These are phyloP conservation scores for Coendou prehensilis DNA, from an alignment of 2,797 vertebrate genomes.

Conservation along the genomic window DNA sequence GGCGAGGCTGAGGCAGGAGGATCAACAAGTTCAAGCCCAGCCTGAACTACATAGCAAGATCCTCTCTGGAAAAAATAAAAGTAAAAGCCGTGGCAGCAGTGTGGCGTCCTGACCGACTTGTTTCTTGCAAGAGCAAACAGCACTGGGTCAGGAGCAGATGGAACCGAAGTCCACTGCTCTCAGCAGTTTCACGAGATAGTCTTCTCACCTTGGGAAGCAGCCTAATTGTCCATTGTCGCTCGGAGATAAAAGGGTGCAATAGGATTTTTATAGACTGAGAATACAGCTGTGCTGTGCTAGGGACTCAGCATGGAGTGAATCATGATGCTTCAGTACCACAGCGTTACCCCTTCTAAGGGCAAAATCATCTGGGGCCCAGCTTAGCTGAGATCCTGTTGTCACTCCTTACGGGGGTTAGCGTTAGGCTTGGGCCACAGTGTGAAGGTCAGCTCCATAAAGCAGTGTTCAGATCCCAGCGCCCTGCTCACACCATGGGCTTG, in stretches of 20 bases:
- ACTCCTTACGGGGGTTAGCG: not conserved
- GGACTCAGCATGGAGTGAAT: conserved; percentile 1
- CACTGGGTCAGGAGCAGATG: not conserved
- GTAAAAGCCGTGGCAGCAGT: not conserved
- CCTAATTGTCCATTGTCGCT: not conserved
- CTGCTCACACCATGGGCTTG: not conserved
- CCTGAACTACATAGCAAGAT: not conserved
- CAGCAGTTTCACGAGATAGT: not conserved
- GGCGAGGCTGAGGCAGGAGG: not conserved
- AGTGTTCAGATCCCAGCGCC: not conserved
- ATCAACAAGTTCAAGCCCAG: not conserved
- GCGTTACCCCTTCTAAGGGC: conserved; percentile 34
- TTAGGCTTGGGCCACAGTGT: not conserved
- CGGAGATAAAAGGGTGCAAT: conserved; percentile 45
- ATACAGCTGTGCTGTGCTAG: not conserved
- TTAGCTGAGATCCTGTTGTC: not conserved
- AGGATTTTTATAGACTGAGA: conserved; percentile 26
- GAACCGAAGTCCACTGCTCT: not conserved
- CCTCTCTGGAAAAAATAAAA: not conserved
- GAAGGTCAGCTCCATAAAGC: not conserved
- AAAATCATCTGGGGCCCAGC: not conserved
- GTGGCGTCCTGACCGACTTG: not conserved
- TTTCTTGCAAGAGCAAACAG: not conserved
- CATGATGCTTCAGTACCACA: conserved; percentile 34
- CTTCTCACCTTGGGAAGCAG: conserved; percentile 9